These are phyloP conservation scores for Drosophila sechellia DNA, from an alignment of 1,140 invertebrate genomes.

Conservation along the genomic window DNA sequence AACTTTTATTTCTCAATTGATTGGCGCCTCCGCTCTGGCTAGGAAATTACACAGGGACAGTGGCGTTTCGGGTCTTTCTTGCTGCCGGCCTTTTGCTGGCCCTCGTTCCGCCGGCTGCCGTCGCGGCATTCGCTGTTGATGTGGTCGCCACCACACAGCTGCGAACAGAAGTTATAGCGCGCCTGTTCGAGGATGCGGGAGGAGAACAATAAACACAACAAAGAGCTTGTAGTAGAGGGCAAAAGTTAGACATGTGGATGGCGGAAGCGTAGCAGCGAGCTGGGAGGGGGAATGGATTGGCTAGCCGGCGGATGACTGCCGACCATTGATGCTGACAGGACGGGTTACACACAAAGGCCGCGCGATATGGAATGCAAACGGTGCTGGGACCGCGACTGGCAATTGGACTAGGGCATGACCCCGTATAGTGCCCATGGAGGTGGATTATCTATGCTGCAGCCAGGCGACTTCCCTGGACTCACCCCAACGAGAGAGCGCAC, in stretches of 20 bases:
- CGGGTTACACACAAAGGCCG: slow-evolving; percentile 4
- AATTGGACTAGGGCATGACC: slow-evolving; percentile 2
- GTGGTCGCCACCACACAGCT: slow-evolving; percentile 49
- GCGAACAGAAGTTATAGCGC: slow-evolving; percentile 69
- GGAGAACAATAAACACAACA: slow-evolving; percentile 73
- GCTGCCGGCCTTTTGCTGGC: slow-evolving; percentile 28
- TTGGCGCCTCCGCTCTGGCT: slow-evolving; percentile 44
- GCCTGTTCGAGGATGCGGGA: slow-evolving; percentile 71
- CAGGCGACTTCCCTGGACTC: slow-evolving; percentile 1
- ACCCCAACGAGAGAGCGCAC: slow-evolving; percentile 11
- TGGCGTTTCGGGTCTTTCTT: slow-evolving; percentile 41
- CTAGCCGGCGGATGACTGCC: slow-evolving; percentile 6
- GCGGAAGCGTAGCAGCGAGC: slow-evolving; percentile 30
- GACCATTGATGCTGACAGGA: slow-evolving; percentile 21
- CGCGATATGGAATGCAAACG: slow-evolving; percentile 16
- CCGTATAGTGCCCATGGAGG: slow-evolving; percentile 7
- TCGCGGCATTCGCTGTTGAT: slow-evolving; percentile 19
- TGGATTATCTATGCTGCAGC: slow-evolving; percentile 23
- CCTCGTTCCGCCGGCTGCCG: slow-evolving; percentile 32
- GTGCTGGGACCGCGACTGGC: slow-evolving; percentile 9
- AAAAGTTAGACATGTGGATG: slow-evolving; percentile 40
- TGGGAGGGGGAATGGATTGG: slow-evolving; percentile 9
- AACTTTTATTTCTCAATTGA: slow-evolving; percentile 54
- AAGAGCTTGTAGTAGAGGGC: slow-evolving; percentile 68
- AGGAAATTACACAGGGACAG: slow-evolving; percentile 57